Evolutionary conservation across 1,140 invertebrate species (phyloP).

Genomic region (Aethina tumida): DNA sequence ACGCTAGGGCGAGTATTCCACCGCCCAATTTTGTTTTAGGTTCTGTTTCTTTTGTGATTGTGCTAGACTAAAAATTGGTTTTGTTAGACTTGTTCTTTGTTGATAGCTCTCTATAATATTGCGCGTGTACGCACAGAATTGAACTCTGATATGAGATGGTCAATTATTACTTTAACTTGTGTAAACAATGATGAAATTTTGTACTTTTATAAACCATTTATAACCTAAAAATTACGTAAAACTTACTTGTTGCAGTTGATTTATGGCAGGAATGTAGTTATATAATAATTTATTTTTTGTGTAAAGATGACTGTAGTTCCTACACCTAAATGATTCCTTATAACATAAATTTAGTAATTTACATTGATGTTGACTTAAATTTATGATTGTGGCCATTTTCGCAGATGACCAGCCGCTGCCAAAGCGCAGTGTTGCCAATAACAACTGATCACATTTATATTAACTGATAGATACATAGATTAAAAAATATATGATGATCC

Average conservation of each 20-base stretch:
- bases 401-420: slow-evolving; percentile 6
- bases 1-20: slow-evolving; percentile 21
- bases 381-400: slow-evolving; percentile 22
- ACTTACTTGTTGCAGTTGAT: slow-evolving; percentile 17
- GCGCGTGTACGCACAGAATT: background rate
- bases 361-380: slow-evolving; percentile 24
- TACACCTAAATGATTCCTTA: slow-evolving; percentile 10
- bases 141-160: slow-evolving; percentile 5
- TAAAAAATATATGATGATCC: too few relatives aligned
- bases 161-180: background rate
- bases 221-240: slow-evolving; percentile 13
- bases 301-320: slow-evolving; percentile 17
- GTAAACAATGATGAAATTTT: background rate
- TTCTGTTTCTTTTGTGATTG: slow-evolving; percentile 8
- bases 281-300: slow-evolving; percentile 9
- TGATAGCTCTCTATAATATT: too few relatives aligned
- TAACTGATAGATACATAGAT: too few relatives aligned
- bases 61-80: slow-evolving; percentile 16
- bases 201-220: background rate
- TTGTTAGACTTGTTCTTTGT: too few relatives aligned
- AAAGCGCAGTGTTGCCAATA: background rate
- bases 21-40: slow-evolving; percentile 13
- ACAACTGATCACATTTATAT: too few relatives aligned
- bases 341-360: slow-evolving; percentile 18
- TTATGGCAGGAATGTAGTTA: slow-evolving; percentile 10